Percentiles rank a stretch among this genome's conserved stretches.
phyloP scores from a whole-genome alignment of 92 coral and sea anemone genomes.

The Porites cylindrica region DNA sequence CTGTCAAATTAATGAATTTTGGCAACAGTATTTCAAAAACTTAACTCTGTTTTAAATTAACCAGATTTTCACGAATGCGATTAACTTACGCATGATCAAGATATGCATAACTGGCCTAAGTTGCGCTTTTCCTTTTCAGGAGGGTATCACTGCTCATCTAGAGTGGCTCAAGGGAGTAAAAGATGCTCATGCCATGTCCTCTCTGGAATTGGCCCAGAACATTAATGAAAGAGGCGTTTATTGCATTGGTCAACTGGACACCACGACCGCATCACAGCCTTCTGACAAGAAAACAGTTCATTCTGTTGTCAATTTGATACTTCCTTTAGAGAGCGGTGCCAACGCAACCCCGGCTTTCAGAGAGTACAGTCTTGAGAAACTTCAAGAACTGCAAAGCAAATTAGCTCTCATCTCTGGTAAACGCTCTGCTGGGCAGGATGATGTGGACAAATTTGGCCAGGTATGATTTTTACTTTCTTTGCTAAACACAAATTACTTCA shows the following conservation, averaged over 20 bases:
- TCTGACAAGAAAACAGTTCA: conserved; percentile 34
- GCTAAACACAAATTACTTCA: too few relatives aligned
- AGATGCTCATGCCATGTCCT: conserved; percentile 81
- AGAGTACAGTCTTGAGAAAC: conserved; percentile 65
- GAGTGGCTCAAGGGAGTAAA: conserved; percentile 84
- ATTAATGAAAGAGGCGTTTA: conserved; percentile 82
- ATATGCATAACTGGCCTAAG: too few relatives aligned
- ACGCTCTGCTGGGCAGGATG: conserved; percentile 58
- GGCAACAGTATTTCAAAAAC: too few relatives aligned
- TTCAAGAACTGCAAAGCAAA: conserved; percentile 82
- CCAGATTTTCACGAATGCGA: too few relatives aligned
- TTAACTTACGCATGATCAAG: too few relatives aligned
- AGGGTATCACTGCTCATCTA: conserved; percentile 60
- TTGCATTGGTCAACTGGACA: conserved; percentile 51
- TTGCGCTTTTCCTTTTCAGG: conserved; percentile 4
- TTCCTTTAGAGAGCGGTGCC: not conserved
- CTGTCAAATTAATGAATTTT: too few relatives aligned
- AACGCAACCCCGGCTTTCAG: conserved; percentile 15
- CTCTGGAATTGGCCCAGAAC: conserved; percentile 78
- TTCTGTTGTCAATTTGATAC: conserved; percentile 26
- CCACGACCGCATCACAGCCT: conserved; percentile 6
- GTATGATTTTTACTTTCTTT: not conserved
- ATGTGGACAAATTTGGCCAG: conserved; percentile 60
- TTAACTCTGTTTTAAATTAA: too few relatives aligned
- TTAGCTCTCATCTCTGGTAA: conserved; percentile 82